Evolutionary conservation across 37 sponge, comb jelly and placozoan species (phyloP).

Genomic region (Spongia lamella): DNA sequence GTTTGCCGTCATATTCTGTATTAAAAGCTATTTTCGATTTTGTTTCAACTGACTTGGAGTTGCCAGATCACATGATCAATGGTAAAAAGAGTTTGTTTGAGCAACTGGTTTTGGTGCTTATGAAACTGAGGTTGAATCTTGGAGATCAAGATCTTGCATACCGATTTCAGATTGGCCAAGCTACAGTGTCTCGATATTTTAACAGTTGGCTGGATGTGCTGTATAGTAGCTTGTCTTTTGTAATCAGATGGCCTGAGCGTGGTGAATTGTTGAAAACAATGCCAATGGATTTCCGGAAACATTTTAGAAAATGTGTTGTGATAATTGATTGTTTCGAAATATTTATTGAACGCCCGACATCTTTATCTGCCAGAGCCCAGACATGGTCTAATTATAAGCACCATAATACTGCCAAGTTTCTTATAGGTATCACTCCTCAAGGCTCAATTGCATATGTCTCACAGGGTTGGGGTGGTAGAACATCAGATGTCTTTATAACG

Average conservation of each 20-base stretch:
- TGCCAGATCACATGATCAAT: too few relatives aligned
- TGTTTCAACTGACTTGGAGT: too few relatives aligned
- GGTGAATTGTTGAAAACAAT: too few relatives aligned
- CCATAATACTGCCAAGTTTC: slow-evolving; percentile 45
- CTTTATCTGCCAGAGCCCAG: slow-evolving; percentile 26
- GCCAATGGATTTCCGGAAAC: too few relatives aligned
- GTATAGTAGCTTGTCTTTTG: neutral
- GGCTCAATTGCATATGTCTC: slow-evolving; percentile 11
- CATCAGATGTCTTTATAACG: slow-evolving; percentile 12
- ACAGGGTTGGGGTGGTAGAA: slow-evolving; percentile 14
- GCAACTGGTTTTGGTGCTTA: slow-evolving; percentile 36
- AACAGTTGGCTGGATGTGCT: neutral
- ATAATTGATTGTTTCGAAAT: slow-evolving; percentile 45
- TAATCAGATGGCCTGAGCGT: too few relatives aligned
- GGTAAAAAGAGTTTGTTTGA: too few relatives aligned
- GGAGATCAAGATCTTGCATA: slow-evolving; percentile 19
- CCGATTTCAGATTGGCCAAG: slow-evolving; percentile 4
- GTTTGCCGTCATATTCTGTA: too few relatives aligned
- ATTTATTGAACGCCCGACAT: slow-evolving; percentile 32
- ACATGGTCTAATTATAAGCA: slow-evolving; percentile 44
- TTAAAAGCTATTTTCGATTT: too few relatives aligned
- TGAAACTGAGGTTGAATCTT: slow-evolving; percentile 25
- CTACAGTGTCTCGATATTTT: slow-evolving; percentile 20
- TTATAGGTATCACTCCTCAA: slow-evolving; percentile 25
- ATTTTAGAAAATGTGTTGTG: slow-evolving; percentile 3